phyloP scores from a whole-genome alignment of 2,888 invertebrate genomes.

The Sarcophaga variegata region DNA sequence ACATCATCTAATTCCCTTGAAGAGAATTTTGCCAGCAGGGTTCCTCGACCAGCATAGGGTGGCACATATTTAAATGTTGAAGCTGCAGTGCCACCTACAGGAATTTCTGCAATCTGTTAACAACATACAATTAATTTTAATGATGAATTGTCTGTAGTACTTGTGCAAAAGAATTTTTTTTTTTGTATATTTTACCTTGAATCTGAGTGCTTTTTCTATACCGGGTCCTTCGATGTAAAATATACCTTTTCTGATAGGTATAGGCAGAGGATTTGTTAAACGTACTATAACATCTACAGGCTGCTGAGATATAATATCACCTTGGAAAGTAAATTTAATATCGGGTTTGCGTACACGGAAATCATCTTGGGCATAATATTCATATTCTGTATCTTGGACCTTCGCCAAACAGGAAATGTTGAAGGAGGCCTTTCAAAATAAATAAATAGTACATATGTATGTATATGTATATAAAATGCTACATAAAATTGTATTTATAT shows the following conservation, averaged over 20 bases:
- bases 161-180: neutral
- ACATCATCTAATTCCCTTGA: slow-evolving; percentile 95
- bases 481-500: neutral
- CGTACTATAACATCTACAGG: slow-evolving; percentile 85
- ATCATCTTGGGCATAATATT: slow-evolving; percentile 94
- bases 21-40: slow-evolving; percentile 92
- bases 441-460: neutral
- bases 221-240: slow-evolving; percentile 93
- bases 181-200: slow-evolving; percentile 83
- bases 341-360: slow-evolving; percentile 95
- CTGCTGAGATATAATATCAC: slow-evolving; percentile 82
- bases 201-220: slow-evolving; percentile 87
- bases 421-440: slow-evolving; percentile 85
- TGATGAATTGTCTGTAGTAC: neutral
- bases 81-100: slow-evolving; percentile 87
- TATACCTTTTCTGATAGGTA: slow-evolving; percentile 88
- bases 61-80: slow-evolving; percentile 90
- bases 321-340: slow-evolving; percentile 88
- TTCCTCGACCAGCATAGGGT: slow-evolving; percentile 89
- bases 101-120: slow-evolving; percentile 80
- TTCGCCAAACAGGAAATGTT: slow-evolving; percentile 91
- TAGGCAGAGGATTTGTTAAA: slow-evolving; percentile 91
- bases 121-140: slow-evolving; percentile 10
- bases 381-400: slow-evolving; percentile 91
- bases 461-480: neutral